A percentile compares a stretch with the other conserved stretches of the same genome.
phyloP scores from a whole-genome alignment of 2,797 vertebrate species.

The Serranus cabrilla region DNA sequence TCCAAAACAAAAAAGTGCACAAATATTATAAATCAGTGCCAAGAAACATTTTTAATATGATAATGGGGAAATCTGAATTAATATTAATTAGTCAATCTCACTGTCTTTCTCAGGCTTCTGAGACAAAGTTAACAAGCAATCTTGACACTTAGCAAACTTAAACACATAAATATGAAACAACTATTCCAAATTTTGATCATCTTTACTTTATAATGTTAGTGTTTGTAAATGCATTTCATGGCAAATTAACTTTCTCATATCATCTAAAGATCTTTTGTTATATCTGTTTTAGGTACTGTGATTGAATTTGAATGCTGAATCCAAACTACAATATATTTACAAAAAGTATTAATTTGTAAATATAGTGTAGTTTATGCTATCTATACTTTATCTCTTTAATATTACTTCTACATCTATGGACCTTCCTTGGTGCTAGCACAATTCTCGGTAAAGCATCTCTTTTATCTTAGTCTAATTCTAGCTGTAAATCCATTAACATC shows the following conservation, averaged over 20 bases:
- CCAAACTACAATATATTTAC: neutral
- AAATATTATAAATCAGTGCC: neutral
- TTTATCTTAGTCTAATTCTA: neutral
- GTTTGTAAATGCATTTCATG: neutral
- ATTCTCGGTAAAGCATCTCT: neutral
- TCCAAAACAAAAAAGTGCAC: neutral
- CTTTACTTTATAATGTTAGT: too few species aligned
- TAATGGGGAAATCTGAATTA: neutral
- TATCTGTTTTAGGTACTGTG: neutral
- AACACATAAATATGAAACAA: neutral
- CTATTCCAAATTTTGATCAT: neutral
- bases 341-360: neutral
- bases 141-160: neutral
- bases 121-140: neutral
- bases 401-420: neutral
- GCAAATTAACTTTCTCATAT: neutral
- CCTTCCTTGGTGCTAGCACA: neutral
- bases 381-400: neutral
- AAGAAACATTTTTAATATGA: neutral
- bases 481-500: slow-evolving; percentile 3
- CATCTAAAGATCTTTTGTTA: neutral
- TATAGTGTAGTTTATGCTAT: neutral
- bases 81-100: neutral
- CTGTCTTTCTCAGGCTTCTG: neutral
- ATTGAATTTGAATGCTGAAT: slow-evolving; percentile 16